These are phyloP conservation scores for Cyclophora punctaria DNA, from an alignment of 2,888 invertebrate species.

Conservation along the genomic window DNA sequence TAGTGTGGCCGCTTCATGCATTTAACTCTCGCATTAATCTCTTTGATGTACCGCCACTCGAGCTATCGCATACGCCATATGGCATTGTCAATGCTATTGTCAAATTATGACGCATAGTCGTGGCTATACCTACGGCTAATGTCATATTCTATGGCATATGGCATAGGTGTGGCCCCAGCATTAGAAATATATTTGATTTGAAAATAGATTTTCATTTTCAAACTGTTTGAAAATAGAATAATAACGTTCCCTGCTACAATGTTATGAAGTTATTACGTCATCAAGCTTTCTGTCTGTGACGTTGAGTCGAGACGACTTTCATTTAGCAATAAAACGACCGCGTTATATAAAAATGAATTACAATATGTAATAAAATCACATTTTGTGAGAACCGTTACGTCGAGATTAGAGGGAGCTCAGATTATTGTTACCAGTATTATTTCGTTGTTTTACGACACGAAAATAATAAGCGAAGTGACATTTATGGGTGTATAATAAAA, in stretches of 20 bases:
- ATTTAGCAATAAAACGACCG: conserved; percentile 51
- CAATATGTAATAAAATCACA: conserved; percentile 56
- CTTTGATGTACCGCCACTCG: too few species aligned
- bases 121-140: too few species aligned
- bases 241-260: conserved; percentile 13
- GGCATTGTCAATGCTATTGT: too few species aligned
- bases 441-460: conserved; percentile 69
- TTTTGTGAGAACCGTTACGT: conserved; percentile 36
- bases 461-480: conserved; percentile 61
- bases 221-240: conserved; percentile 9
- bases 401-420: conserved; percentile 52
- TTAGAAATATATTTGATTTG: neutral
- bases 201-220: conserved; percentile 8
- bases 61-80: too few species aligned
- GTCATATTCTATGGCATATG: too few species aligned
- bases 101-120: too few species aligned
- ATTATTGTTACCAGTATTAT: conserved; percentile 63
- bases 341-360: conserved; percentile 57
- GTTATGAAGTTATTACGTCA: conserved; percentile 24
- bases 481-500: conserved; percentile 63
- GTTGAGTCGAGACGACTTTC: conserved; percentile 29
- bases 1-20: too few species aligned
- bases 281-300: conserved; percentile 20
- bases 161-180: too few species aligned
- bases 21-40: too few species aligned